Evolutionary conservation across 1,140 invertebrate genomes (phyloP).

Genomic region (Panagrolaimus sp.): DNA sequence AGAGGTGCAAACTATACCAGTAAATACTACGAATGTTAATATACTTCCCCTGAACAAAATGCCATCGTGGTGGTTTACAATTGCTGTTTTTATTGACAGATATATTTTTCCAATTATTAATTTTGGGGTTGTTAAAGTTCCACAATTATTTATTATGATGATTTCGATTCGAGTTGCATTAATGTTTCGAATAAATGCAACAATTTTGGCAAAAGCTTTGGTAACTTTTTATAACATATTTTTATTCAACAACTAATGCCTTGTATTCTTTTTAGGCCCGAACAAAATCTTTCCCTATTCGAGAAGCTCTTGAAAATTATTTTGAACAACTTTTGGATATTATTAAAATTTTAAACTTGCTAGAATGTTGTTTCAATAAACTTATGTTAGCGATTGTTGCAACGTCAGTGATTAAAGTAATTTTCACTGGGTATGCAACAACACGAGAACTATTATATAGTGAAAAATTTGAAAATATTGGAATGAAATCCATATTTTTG

Average conservation of each 20-base stretch:
- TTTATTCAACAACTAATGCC: too few species aligned
- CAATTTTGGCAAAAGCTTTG: background rate
- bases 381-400: constrained; percentile 2
- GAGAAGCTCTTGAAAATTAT: background rate
- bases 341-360: background rate
- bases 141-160: constrained; percentile 7
- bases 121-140: constrained; percentile 2
- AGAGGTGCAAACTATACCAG: background rate
- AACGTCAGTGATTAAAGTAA: background rate
- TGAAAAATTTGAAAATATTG: background rate
- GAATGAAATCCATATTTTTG: background rate
- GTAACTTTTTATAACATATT: too few species aligned
- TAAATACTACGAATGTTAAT: background rate
- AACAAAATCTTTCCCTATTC: background rate
- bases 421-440: background rate
- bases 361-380: constrained; percentile 11
- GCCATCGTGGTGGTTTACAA: background rate
- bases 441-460: background rate
- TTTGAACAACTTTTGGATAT: background rate
- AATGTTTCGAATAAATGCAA: constrained; percentile 5
- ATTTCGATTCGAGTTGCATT: constrained; percentile 2
- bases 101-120: background rate
- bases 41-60: background rate
- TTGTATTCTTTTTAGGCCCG: background rate
- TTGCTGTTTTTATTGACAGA: constrained; percentile 1